Percentiles rank a stretch among this genome's conserved stretches.
Conservation (phyloP, 2,113 vertebrate genomes). For the Morphnarchus princeps region DNA sequence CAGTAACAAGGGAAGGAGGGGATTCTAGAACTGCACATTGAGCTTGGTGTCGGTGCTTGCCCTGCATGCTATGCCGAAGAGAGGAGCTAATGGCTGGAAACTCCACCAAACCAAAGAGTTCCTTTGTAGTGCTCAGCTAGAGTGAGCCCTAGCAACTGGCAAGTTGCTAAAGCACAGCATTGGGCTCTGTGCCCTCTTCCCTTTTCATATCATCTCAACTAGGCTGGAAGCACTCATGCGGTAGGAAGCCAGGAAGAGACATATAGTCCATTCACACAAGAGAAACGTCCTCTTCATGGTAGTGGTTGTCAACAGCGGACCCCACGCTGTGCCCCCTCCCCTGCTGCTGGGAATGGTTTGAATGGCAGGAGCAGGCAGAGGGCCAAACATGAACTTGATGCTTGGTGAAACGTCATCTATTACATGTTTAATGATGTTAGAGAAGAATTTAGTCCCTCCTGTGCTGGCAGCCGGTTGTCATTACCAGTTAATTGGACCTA, state of each 20-base stretch:
- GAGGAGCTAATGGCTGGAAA: background rate
- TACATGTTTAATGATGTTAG: background rate
- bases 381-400: background rate
- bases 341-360: background rate
- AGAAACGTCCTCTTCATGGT: background rate
- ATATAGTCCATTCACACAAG: background rate
- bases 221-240: background rate
- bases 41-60: background rate
- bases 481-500: background rate
- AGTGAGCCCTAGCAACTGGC: background rate
- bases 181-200: background rate
- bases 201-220: background rate
- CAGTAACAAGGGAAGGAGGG: background rate
- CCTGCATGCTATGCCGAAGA: background rate
- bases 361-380: background rate
- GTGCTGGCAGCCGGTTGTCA: constrained; percentile 8
- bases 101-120: background rate
- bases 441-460: constrained; percentile 12
- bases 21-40: background rate
- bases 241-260: background rate
- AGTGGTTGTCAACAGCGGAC: background rate
- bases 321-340: background rate
- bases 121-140: background rate
- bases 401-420: background rate
- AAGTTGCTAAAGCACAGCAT: background rate